Percentiles rank a stretch among this genome's conserved stretches.
These are phyloP conservation scores for Lateolabrax maculatus DNA, from an alignment of 2,797 vertebrate species.

Conservation along the genomic window DNA sequence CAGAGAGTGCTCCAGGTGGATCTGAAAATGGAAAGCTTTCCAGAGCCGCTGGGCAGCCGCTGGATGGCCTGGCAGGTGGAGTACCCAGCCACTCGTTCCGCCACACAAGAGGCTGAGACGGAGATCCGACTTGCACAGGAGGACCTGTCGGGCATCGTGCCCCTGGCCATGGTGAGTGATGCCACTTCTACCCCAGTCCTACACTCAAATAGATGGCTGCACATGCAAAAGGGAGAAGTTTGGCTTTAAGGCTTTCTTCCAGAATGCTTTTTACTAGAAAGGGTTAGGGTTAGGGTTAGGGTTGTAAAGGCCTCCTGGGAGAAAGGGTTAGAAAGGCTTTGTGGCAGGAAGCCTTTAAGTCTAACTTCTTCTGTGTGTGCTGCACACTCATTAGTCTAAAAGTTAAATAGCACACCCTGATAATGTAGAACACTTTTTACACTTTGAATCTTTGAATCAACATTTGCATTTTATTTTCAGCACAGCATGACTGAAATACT, in stretches of 20 bases:
- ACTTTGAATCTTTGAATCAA: slow-evolving; percentile 27
- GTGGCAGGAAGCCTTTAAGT: no score
- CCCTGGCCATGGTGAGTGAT: slow-evolving; percentile 94
- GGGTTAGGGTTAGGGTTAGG: no score
- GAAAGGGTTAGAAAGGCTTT: no score
- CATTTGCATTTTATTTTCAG: slow-evolving; percentile 39
- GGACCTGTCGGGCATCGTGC: slow-evolving; percentile 93
- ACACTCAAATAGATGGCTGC: slow-evolving; percentile 28
- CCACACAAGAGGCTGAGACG: slow-evolving; percentile 88
- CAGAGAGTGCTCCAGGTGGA: slow-evolving; percentile 92
- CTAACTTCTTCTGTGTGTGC: no score
- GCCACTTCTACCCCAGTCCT: slow-evolving; percentile 38
- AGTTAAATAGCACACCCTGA: slow-evolving; percentile 13
- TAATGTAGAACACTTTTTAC: slow-evolving; percentile 9
- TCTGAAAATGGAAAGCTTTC: slow-evolving; percentile 92
- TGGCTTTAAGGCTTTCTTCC: no score
- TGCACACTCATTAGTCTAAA: slow-evolving; percentile 18
- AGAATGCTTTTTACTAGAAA: no score
- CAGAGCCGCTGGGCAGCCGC: slow-evolving; percentile 91
- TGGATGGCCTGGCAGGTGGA: slow-evolving; percentile 97
- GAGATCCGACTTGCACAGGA: slow-evolving; percentile 93
- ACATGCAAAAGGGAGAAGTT: no score
- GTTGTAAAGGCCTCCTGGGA: no score
- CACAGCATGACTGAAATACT: slow-evolving; percentile 14
- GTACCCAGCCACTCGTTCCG: slow-evolving; percentile 87